Evolutionary conservation across 2,888 invertebrate species (phyloP), one percentile per base, ranked within the genome.

Genomic region (Agrilus mali): DNA sequence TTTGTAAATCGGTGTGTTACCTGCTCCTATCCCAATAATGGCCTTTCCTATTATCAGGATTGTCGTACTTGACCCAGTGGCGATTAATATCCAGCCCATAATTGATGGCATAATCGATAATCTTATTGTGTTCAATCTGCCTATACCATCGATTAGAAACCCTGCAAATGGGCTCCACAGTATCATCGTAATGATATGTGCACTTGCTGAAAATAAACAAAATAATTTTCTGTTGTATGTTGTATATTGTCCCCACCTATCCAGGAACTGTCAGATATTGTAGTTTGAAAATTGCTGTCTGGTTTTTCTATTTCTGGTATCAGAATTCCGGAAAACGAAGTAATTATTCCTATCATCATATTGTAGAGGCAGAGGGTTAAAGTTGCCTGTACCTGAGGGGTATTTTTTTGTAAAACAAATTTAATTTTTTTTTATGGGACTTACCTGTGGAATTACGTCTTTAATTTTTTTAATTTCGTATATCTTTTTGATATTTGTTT

Each of bases 41-140:
- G 20, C 20, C 7, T 6, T 20, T 2, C 76, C 76, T 2, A 64
- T 51, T 17, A 75, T 59, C 13, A 77, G 57, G 65, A 70, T 69
- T 2, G 70, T 64, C 34, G 76, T 64, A 50, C 69, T 70, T 4
- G 58, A 55, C 1, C 75, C 70, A 5, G 61, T 55, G 0, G 76
- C 75, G 20, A 77, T 75, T 7, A 74, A 46, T 12, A 70, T 61
- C 74, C 75, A 77, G 6, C 77, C 75, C 2, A 68, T 52, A 1
- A 69, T 56, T 42, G 69, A 71, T 1, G 77, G 76, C n/a, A 76
- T 56, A 0, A 70, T 64, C 1, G 75, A 71, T 17, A 74, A 51
- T 61, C 73, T 74, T 13, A 77, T 67, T 1, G 74, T 72, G 51
- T 70, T 72, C 42, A 75, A 55, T 48, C 76, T 63, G 17, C 77